Base-by-base conservation (phyloP, 2,113 vertebrate species). In the Entomyzon cyanotis region DNA sequence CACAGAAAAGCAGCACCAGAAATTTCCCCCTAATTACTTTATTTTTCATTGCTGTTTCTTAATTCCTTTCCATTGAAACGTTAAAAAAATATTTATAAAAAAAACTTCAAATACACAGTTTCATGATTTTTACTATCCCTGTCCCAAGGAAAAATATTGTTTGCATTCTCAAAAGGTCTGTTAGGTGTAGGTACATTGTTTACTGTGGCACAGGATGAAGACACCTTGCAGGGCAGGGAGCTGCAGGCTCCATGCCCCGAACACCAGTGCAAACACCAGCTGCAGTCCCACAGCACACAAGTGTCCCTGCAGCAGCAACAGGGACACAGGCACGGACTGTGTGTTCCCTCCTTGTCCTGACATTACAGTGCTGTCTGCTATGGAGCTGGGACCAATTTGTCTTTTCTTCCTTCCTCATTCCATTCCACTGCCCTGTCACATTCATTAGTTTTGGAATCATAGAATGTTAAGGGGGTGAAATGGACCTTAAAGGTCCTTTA, bases 251-350 rank as follows among this genome's bases (percentile, higher is more conserved):
- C 13, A 39, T 27, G 3, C 17, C 18, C 18, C 12, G 35, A 74
- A 44, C 8, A 37, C 6, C 39, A 31, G 4, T 0, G 7, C 25
- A 50, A 68, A 62, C 16, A 46, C n/a, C 10, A 25, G 13, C 24
- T 39, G 18, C 65, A 79, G 14, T 16, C 12, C 21, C 30, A 47
- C 5, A 44, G 33, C 22, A 15, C 37, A 23, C 0, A 0, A 39
- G 2, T 7, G 22, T 64, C 12, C 10, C 15, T 2, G 2, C 31
- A 19, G 39, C 14, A 50, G 11, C 49, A 53, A 17, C 3, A 0
- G 0, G n/a, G 24, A 77, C 12, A 16, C 7, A 49, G 11, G 5
- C 7, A 10, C 4, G 2, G 28, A 44, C 13, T 0, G 0, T 10
- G 9, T 27, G 12, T 19, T 62, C 21, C 12, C 17, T 68, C 46